A percentile compares a stretch with the other conserved stretches of the same genome.
Evolutionary conservation across 2,797 vertebrate species (phyloP).

Genomic region (Yasuhikotakia modesta): DNA sequence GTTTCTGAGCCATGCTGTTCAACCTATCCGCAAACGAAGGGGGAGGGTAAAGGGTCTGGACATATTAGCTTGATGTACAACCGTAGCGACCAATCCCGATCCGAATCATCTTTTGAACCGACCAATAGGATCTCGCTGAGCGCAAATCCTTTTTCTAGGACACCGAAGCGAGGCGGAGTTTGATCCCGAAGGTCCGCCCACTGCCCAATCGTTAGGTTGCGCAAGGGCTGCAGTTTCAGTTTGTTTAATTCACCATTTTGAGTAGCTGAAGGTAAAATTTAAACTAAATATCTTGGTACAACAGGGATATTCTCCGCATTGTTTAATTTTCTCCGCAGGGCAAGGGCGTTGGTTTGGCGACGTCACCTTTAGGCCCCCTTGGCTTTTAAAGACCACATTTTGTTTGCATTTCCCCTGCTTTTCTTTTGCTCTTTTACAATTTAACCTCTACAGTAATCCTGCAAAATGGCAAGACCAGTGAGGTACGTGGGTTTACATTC

Average conservation of each 20-base stretch:
- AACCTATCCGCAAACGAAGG: slow-evolving; percentile 70
- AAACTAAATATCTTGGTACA: slow-evolving; percentile 68
- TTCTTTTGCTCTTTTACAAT: slow-evolving; percentile 69
- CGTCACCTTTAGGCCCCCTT: slow-evolving; percentile 65
- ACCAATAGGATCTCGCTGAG: slow-evolving; percentile 62
- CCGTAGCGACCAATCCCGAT: slow-evolving; percentile 37
- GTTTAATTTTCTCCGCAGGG: slow-evolving; percentile 68
- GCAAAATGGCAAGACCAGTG: slow-evolving; percentile 86
- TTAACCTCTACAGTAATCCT: slow-evolving; percentile 80
- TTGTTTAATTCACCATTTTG: slow-evolving; percentile 90
- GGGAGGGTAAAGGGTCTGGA: slow-evolving; percentile 65
- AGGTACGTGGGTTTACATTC: slow-evolving; percentile 78
- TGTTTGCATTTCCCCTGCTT: slow-evolving; percentile 63
- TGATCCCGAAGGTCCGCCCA: slow-evolving; percentile 63
- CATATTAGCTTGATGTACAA: slow-evolving; percentile 59
- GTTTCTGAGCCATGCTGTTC: slow-evolving; percentile 76
- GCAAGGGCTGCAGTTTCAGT: slow-evolving; percentile 85
- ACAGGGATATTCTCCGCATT: slow-evolving; percentile 59
- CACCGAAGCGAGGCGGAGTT: slow-evolving; percentile 61
- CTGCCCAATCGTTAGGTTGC: slow-evolving; percentile 77
- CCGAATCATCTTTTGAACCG: slow-evolving; percentile 67
- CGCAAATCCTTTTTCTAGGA: slow-evolving; percentile 58
- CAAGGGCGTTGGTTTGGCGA: slow-evolving; percentile 69
- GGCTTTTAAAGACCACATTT: slow-evolving; percentile 71
- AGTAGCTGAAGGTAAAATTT: slow-evolving; percentile 77